Percentiles rank a stretch among this genome's conserved stretches.
These are phyloP conservation scores for Vespertilio murinus DNA, from an alignment of 2,797 vertebrate genomes.

Conservation along the genomic window DNA sequence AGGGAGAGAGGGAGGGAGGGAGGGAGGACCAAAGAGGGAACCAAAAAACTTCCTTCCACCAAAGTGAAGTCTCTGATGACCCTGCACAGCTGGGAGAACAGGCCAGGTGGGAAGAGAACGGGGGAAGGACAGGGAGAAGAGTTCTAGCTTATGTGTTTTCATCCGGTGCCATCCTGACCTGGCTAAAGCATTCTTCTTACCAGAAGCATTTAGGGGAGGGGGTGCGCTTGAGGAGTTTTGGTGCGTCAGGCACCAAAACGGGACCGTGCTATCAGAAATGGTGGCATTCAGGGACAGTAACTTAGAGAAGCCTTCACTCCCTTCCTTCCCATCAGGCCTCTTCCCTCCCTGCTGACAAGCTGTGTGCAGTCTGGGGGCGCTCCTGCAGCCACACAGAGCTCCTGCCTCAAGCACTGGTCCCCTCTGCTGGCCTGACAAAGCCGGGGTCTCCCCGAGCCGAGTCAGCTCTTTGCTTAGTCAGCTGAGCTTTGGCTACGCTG, in stretches of 20 bases:
- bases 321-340: not conserved
- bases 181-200: not conserved
- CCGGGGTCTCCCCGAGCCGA: conserved; percentile 46
- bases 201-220: fast-evolving
- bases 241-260: not conserved
- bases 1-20: no score
- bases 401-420: not conserved
- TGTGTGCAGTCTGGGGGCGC: not conserved
- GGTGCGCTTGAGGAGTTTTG: not conserved
- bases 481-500: conserved; percentile 40
- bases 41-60: not conserved
- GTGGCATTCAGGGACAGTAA: not conserved
- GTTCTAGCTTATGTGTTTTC: not conserved
- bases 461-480: conserved; percentile 40
- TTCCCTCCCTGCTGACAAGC: not conserved
- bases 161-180: no score
- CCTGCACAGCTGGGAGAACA: not conserved
- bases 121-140: not conserved
- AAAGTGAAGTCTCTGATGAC: not conserved
- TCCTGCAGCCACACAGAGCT: not conserved
- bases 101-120: not conserved
- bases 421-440: conserved; percentile 56
- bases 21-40: not conserved
- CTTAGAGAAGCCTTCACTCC: not conserved
- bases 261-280: fast-evolving